These are phyloP conservation scores for Brachionichthys hirsutus DNA, from an alignment of 2,113 vertebrate species.

Conservation along the genomic window DNA sequence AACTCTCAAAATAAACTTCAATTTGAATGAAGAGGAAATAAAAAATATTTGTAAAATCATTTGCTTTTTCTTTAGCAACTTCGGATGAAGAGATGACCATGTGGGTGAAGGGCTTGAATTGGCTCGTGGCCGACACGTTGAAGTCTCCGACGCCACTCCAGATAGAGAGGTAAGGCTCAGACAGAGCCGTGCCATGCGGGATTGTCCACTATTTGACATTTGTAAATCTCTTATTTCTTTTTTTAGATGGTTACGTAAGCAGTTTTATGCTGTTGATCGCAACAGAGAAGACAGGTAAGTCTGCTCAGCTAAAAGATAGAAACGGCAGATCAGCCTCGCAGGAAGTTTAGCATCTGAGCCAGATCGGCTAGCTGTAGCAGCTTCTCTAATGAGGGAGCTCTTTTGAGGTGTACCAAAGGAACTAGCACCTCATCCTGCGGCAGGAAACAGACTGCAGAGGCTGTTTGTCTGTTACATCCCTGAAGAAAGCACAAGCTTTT, in stretches of 20 bases:
- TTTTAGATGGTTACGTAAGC: slow-evolving; percentile 92
- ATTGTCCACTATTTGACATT: not conserved
- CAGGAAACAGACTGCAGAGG: slow-evolving; percentile 72
- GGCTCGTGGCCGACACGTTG: slow-evolving; percentile 89
- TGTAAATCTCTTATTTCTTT: not conserved
- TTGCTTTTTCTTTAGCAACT: slow-evolving; percentile 78
- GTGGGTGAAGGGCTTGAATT: slow-evolving; percentile 97
- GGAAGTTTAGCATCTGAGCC: slow-evolving; percentile 6
- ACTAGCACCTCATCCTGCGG: slow-evolving; percentile 68
- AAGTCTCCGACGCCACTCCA: slow-evolving; percentile 92
- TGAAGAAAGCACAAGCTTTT: slow-evolving; percentile 27
- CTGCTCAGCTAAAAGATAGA: not conserved
- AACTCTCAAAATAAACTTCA: no score
- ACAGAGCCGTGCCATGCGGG: no score
- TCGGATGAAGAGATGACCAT: slow-evolving; percentile 96
- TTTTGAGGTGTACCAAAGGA: slow-evolving; percentile 55
- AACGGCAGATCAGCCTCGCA: not conserved
- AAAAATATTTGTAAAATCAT: not conserved
- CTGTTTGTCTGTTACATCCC: slow-evolving; percentile 65
- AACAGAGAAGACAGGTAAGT: slow-evolving; percentile 93
- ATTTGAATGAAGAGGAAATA: not conserved
- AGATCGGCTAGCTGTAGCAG: slow-evolving; percentile 4
- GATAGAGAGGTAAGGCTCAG: slow-evolving; percentile 86
- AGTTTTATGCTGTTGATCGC: slow-evolving; percentile 93
- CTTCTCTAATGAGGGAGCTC: slow-evolving; percentile 3